phyloP scores from a whole-genome alignment of 2,888 invertebrate species.

The Drosophila borborema region DNA sequence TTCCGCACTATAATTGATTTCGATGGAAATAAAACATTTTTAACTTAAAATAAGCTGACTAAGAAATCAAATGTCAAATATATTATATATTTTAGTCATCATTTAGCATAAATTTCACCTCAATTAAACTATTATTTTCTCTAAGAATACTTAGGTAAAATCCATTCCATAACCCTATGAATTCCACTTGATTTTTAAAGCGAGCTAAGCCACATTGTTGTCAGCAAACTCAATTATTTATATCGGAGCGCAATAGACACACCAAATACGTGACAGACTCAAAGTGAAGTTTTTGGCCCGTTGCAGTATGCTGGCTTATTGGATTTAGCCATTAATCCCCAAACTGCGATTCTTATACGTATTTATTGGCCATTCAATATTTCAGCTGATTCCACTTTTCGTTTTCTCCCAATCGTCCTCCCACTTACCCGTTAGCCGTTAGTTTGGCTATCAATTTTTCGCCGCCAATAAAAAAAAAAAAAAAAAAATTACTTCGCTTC shows the following conservation, averaged over 20 bases:
- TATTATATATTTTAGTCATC: no score
- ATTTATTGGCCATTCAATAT: conserved; percentile 41
- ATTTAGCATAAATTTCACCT: no score
- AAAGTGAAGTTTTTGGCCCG: conserved; percentile 4
- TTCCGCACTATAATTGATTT: background rate
- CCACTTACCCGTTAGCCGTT: background rate
- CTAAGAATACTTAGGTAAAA: no score
- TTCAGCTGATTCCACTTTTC: conserved; percentile 25
- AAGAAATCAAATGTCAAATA: background rate
- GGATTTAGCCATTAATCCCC: conserved; percentile 28
- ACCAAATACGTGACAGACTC: conserved; percentile 5
- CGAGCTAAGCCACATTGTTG: background rate
- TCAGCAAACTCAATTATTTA: conserved; percentile 6
- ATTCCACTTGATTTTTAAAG: background rate
- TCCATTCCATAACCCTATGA: background rate
- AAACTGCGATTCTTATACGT: conserved; percentile 8
- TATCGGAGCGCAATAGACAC: background rate
- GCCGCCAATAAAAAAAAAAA: conserved; percentile 28
- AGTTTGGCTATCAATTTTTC: conserved; percentile 55
- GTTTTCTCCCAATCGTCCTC: background rate
- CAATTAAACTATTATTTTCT: no score
- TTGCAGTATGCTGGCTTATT: conserved; percentile 19
- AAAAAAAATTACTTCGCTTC: conserved; percentile 52
- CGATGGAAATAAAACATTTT: background rate
- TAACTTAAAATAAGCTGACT: background rate